Conservation (phyloP, 1,140 invertebrate genomes). For the Drosophila cardini region DNA sequence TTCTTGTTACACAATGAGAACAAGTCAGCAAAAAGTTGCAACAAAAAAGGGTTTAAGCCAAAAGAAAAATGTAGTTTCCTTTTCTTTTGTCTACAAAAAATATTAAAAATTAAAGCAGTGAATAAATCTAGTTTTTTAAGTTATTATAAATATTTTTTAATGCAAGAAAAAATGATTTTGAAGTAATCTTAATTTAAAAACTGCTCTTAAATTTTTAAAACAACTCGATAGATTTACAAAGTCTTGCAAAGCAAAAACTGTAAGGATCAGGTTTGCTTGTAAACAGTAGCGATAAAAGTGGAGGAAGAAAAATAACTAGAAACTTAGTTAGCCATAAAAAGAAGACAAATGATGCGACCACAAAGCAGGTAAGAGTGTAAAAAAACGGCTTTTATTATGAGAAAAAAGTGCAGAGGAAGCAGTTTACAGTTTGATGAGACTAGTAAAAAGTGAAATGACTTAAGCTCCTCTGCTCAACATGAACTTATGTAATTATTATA, state of each 20-base stretch:
- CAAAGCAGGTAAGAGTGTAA: constrained; percentile 9
- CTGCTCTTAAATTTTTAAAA: too few species aligned
- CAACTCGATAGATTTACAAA: too few species aligned
- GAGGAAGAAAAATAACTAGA: constrained; percentile 7
- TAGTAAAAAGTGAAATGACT: constrained; percentile 9
- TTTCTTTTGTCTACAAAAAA: too few species aligned
- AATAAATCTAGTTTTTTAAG: too few species aligned
- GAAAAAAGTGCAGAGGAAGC: background rate
- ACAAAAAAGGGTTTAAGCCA: constrained; percentile 3
- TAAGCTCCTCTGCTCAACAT: background rate
- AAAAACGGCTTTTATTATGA: constrained; percentile 1
- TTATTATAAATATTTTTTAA: too few species aligned
- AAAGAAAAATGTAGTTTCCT: too few species aligned
- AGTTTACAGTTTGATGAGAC: constrained; percentile 19
- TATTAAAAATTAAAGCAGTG: too few species aligned
- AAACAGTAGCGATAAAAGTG: background rate
- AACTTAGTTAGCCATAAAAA: constrained; percentile 15
- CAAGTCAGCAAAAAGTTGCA: constrained; percentile 25
- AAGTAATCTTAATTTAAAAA: too few species aligned
- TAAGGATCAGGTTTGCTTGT: background rate
- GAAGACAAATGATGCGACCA: constrained; percentile 16
- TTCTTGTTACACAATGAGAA: constrained; percentile 19
- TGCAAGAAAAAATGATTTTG: too few species aligned
- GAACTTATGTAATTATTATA: background rate
- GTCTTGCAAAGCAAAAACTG: background rate